Base-by-base conservation (phyloP, 2,797 vertebrate species). In the Pampus argenteus region DNA sequence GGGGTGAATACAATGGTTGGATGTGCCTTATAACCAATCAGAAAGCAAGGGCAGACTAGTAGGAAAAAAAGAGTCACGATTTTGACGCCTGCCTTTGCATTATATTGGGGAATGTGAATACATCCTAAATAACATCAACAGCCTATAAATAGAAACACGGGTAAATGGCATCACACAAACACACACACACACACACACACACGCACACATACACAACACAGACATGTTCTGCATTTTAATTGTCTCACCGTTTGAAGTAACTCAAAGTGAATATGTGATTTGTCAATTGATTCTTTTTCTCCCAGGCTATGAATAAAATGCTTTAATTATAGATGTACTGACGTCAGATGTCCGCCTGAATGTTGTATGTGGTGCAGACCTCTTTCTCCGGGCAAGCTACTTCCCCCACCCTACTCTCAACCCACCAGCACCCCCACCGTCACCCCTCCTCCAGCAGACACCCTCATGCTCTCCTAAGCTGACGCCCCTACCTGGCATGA, bases 271-370 rank as follows among this genome's bases (percentile, higher is more conserved):
- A 95, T 94, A 86, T 94, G 90, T 94, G 92, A 95, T 95, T 96
- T 95, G 92, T 95, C 94, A 95, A 95, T 96, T 95, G 95, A 95
- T 95, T 95, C 93, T 91, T 95, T 93, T 93, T 86, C 90, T 94
- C 94, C 90, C 93, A 93, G 93, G 93, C 93, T 95, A 95, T 95
- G 94, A 95, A 95, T 95, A 94, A 95, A 94, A 93, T 80, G 79
- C 90, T 91, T 95, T 93, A 94, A 95, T 95, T 95, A 95, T 95
- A 94, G 86, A 95, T 94, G 92, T 70, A 74, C 92, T 94, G 92
- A 95, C 94, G 92, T 94, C 93, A 95, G 89, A 91, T 83, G 87
- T 92, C 91, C 81, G 86, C 93, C 93, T 94, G 86, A 94, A 94
- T 94, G 92, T 93, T 94, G 89, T 83, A 94, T 94, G 93, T 92